phyloP scores from a whole-genome alignment of 2,888 invertebrate genomes.

The Hydrotaea cyrtoneurina region DNA sequence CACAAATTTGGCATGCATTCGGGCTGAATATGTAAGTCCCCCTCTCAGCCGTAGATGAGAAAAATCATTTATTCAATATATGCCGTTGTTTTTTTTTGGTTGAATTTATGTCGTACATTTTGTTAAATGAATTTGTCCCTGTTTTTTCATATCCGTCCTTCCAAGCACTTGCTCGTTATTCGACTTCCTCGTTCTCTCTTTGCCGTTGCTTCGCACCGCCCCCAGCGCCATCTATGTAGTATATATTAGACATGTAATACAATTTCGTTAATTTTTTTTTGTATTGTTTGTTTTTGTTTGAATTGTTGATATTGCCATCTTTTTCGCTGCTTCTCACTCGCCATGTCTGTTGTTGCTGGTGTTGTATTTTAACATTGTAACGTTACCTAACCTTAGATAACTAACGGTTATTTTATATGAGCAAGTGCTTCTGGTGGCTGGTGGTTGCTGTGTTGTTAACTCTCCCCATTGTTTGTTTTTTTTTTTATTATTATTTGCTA shows the following conservation, averaged over 20 bases:
- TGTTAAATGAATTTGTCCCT: conserved; percentile 44
- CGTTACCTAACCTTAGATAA: conserved; percentile 63
- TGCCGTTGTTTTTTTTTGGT: neutral
- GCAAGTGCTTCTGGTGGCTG: neutral
- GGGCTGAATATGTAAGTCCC: conserved; percentile 67
- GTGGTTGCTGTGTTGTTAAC: neutral
- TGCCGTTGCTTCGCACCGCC: conserved; percentile 37
- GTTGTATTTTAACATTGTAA: conserved; percentile 33
- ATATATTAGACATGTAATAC: conserved; percentile 25
- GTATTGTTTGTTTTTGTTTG: conserved; percentile 14
- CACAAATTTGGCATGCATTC: conserved; percentile 56
- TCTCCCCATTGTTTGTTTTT: conserved; percentile 24
- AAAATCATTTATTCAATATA: neutral
- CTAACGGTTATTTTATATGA: conserved; percentile 41
- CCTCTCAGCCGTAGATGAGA: neutral
- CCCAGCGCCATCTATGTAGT: conserved; percentile 42
- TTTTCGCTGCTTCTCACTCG: neutral
- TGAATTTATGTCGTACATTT: conserved; percentile 1
- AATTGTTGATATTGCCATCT: conserved; percentile 59
- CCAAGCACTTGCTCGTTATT: conserved; percentile 6
- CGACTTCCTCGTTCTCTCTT: conserved; percentile 31
- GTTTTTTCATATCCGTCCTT: conserved; percentile 15
- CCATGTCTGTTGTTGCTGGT: conserved; percentile 8
- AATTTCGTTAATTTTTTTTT: conserved; percentile 5
- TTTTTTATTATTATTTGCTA: conserved; percentile 33